These are phyloP conservation scores for Idaea dimidiata DNA, from an alignment of 2,888 invertebrate species.

Conservation along the genomic window DNA sequence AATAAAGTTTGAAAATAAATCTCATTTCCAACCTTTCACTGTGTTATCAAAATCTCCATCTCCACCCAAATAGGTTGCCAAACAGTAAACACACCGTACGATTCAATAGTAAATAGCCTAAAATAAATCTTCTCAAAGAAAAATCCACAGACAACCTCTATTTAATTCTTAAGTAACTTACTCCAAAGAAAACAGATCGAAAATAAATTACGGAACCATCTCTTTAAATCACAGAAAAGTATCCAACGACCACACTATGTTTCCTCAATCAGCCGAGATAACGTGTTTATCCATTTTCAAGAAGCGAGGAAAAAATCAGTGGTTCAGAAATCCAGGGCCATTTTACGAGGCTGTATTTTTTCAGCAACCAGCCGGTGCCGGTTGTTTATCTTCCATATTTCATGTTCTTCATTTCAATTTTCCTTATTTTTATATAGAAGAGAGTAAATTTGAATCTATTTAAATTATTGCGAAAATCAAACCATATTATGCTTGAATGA, in stretches of 20 bases:
- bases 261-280: slow-evolving; percentile 24
- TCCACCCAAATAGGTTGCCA: background rate
- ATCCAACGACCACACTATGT: slow-evolving; percentile 5
- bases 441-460: slow-evolving; percentile 8
- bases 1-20: background rate
- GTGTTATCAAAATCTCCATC: background rate
- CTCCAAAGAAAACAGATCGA: background rate
- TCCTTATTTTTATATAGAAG: slow-evolving; percentile 32
- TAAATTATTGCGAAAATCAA: slow-evolving; percentile 4
- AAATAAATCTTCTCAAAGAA: background rate
- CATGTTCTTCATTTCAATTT: slow-evolving; percentile 51
- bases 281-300: slow-evolving; percentile 41
- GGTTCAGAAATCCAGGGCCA: slow-evolving; percentile 46
- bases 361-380: slow-evolving; percentile 35
- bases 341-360: slow-evolving; percentile 64
- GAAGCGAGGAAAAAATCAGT: slow-evolving; percentile 42
- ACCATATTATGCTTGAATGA: background rate
- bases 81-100: background rate
- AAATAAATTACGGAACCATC: background rate
- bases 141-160: background rate
- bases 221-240: background rate
- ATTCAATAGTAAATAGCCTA: background rate
- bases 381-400: slow-evolving; percentile 58
- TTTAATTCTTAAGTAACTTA: slow-evolving; percentile 1
- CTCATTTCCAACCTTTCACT: background rate